These are phyloP conservation scores for Anneissia japonica DNA, from an alignment of 35 echinoderm and acorn worm genomes.

Conservation along the genomic window DNA sequence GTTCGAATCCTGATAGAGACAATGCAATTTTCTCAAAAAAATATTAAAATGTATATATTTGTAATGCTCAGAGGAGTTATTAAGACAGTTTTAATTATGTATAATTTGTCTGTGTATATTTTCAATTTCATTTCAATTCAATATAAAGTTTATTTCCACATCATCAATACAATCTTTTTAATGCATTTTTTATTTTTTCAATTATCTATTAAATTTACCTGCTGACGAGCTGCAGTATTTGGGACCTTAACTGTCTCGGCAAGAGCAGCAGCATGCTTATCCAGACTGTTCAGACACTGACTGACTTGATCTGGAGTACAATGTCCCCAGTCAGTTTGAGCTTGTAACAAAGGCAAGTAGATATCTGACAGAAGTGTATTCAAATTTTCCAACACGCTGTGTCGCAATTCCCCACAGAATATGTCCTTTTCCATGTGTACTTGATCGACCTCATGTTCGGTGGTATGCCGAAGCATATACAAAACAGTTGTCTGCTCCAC, in stretches of 20 bases:
- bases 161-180: no score
- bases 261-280: slow-evolving; percentile 73
- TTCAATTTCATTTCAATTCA: no score
- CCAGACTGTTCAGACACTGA: slow-evolving; percentile 71
- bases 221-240: slow-evolving; percentile 64
- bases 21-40: no score
- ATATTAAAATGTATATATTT: no score
- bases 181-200: no score
- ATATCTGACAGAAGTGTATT: slow-evolving; percentile 91
- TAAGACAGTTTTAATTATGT: no score
- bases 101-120: no score
- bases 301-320: slow-evolving; percentile 83
- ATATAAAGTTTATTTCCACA: no score
- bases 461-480: slow-evolving; percentile 86
- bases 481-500: slow-evolving; percentile 96
- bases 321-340: slow-evolving; percentile 94
- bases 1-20: no score
- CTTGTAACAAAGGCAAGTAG: slow-evolving; percentile 74
- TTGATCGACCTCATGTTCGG: slow-evolving; percentile 73
- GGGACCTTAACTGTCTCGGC: slow-evolving; percentile 84
- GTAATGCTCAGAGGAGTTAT: no score
- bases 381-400: slow-evolving; percentile 93
- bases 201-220: slow-evolving; percentile 38
- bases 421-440: slow-evolving; percentile 99
- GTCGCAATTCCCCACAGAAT: slow-evolving; percentile 93